These are phyloP conservation scores for Nerophis lumbriciformis DNA, from an alignment of 2,113 vertebrate species.

Conservation along the genomic window DNA sequence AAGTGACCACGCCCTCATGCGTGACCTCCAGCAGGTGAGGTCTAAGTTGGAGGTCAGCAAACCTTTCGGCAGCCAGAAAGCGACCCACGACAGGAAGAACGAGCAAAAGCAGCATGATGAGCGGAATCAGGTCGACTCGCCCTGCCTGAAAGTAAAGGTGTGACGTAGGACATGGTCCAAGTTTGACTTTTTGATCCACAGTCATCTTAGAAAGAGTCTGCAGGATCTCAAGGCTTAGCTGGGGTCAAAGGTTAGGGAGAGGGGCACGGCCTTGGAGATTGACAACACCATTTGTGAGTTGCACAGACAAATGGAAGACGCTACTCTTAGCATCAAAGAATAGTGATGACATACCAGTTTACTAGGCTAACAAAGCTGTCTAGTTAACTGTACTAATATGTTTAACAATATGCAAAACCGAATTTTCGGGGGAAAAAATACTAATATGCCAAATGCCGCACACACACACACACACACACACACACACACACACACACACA, in stretches of 20 bases:
- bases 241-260: constrained; percentile 55
- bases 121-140: constrained; percentile 45
- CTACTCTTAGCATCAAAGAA: constrained; percentile 54
- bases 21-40: constrained; percentile 40
- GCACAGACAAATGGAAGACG: constrained; percentile 77
- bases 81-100: constrained; percentile 3
- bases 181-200: neutral
- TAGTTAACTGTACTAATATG: too few relatives aligned
- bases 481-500: too few relatives aligned
- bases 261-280: constrained; percentile 57
- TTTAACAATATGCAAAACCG: too few relatives aligned
- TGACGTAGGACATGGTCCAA: neutral
- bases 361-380: too few relatives aligned
- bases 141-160: constrained; percentile 44
- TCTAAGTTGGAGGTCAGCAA: neutral
- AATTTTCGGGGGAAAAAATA: too few relatives aligned
- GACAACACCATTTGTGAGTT: constrained; percentile 73
- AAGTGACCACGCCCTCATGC: constrained; percentile 1
- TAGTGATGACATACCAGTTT: too few relatives aligned
- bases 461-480: too few relatives aligned
- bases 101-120: constrained; percentile 41
- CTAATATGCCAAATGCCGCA: too few relatives aligned
- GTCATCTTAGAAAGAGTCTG: neutral
- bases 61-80: neutral
- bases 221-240: constrained; percentile 76